Conservation (phyloP, 1,140 invertebrate genomes). For the Euwallacea fornicatus region DNA sequence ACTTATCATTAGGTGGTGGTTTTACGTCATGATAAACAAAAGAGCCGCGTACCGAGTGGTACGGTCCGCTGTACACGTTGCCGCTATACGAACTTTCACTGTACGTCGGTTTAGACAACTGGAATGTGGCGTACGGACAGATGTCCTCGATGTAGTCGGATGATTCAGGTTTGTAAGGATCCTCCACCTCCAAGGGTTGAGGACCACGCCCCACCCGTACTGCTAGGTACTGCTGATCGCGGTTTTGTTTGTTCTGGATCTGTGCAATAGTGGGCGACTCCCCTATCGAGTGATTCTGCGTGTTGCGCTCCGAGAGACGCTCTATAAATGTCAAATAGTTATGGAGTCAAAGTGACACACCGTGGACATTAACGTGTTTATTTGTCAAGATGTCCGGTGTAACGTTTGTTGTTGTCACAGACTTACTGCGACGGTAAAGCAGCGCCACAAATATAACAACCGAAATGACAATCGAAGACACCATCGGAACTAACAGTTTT, state of each 20-base stretch:
- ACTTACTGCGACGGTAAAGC: slow-evolving; percentile 67
- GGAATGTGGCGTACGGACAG: slow-evolving; percentile 88
- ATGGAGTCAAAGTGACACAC: too few species aligned
- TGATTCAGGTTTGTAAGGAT: slow-evolving; percentile 51
- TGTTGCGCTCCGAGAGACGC: slow-evolving; percentile 51
- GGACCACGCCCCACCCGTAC: slow-evolving; percentile 55
- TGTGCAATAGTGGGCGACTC: slow-evolving; percentile 73
- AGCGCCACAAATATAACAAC: slow-evolving; percentile 63
- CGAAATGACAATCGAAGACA: slow-evolving; percentile 67
- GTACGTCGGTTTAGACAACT: slow-evolving; percentile 81
- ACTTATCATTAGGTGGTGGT: slow-evolving; percentile 62
- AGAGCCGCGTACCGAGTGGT: slow-evolving; percentile 82
- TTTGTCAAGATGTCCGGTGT: too few species aligned
- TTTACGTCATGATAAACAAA: slow-evolving; percentile 87
- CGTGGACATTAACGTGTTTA: too few species aligned
- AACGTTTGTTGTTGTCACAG: not conserved
- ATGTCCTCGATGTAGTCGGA: slow-evolving; percentile 86
- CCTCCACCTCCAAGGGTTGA: slow-evolving; percentile 53
- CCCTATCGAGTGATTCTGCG: slow-evolving; percentile 55
- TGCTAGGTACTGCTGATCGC: slow-evolving; percentile 72
- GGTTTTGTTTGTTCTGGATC: slow-evolving; percentile 73
- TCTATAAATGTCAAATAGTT: slow-evolving; percentile 47
- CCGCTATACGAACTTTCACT: slow-evolving; percentile 87
- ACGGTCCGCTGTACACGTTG: slow-evolving; percentile 81
- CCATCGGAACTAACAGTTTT: slow-evolving; percentile 68